These are phyloP conservation scores for Callosobruchus maculatus DNA, from an alignment of 2,888 invertebrate species.

Conservation along the genomic window DNA sequence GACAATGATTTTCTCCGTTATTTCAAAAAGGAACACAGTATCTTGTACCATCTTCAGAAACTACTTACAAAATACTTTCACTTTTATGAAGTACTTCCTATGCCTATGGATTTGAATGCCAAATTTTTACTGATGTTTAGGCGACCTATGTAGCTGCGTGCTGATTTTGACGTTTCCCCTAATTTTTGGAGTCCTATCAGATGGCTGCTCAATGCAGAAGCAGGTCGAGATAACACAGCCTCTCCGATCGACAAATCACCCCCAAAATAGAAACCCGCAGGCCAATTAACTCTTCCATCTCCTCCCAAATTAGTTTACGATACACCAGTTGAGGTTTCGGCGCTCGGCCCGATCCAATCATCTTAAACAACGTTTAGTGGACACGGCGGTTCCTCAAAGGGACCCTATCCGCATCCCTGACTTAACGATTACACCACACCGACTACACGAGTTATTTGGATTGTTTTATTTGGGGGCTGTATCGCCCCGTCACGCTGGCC, in stretches of 20 bases:
- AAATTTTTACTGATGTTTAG: too few relatives aligned
- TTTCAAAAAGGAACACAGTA: too few relatives aligned
- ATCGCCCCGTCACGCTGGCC: background rate
- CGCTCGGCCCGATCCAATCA: slow-evolving; percentile 30
- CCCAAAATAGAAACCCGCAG: background rate
- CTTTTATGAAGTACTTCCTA: too few relatives aligned
- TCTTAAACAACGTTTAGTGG: slow-evolving; percentile 37
- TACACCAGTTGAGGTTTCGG: slow-evolving; percentile 4
- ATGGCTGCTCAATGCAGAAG: too few relatives aligned
- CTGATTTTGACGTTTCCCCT: too few relatives aligned
- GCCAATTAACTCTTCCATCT: background rate
- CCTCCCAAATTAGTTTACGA: slow-evolving; percentile 20
- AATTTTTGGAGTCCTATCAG: too few relatives aligned
- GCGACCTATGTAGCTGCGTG: too few relatives aligned
- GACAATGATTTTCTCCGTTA: too few relatives aligned
- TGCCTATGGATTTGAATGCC: too few relatives aligned
- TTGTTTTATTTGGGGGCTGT: slow-evolving; percentile 15
- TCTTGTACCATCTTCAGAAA: too few relatives aligned
- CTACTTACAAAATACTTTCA: too few relatives aligned
- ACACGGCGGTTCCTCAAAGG: slow-evolving; percentile 22
- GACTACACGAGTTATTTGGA: slow-evolving; percentile 17
- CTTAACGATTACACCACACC: background rate
- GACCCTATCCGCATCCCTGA: background rate
- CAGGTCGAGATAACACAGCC: background rate
- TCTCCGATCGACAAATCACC: background rate